Percentiles rank a stretch among this genome's conserved stretches.
These are phyloP conservation scores for Glyphotaelius pellucidus DNA, from an alignment of 2,888 invertebrate species.

Conservation along the genomic window DNA sequence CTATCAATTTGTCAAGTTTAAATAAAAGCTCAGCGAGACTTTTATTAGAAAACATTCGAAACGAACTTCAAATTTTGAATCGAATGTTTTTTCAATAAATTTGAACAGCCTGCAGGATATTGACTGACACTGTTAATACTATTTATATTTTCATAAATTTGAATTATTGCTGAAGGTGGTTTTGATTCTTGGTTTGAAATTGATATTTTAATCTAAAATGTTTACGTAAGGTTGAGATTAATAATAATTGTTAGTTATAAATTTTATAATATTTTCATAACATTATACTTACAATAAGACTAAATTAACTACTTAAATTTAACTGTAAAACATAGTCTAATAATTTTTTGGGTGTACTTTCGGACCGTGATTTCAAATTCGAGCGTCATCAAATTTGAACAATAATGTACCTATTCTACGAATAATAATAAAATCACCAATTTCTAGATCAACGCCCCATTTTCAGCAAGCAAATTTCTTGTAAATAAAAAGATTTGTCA, in stretches of 20 bases:
- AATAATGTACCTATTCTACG: no score
- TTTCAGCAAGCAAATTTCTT: background rate
- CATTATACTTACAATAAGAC: background rate
- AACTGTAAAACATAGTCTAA: no score
- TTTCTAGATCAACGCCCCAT: background rate
- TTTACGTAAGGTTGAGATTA: background rate
- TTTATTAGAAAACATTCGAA: conserved; percentile 46
- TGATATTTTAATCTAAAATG: background rate
- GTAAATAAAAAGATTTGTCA: background rate
- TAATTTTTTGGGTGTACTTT: background rate
- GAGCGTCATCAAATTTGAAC: no score
- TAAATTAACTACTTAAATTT: background rate
- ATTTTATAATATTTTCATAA: background rate
- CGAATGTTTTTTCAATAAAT: conserved; percentile 6
- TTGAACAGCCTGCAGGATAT: conserved; percentile 22
- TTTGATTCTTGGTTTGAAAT: background rate
- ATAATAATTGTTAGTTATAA: no score
- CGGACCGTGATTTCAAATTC: background rate
- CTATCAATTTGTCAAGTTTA: conserved; percentile 21
- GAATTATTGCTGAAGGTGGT: background rate
- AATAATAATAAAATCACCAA: no score
- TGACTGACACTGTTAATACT: background rate
- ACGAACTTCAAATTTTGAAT: conserved; percentile 34
- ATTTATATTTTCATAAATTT: background rate
- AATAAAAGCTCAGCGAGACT: conserved; percentile 37